Percentiles rank a stretch among this genome's conserved stretches.
phyloP scores from a whole-genome alignment of 2,113 vertebrate species.

The Perognathus longimembris region DNA sequence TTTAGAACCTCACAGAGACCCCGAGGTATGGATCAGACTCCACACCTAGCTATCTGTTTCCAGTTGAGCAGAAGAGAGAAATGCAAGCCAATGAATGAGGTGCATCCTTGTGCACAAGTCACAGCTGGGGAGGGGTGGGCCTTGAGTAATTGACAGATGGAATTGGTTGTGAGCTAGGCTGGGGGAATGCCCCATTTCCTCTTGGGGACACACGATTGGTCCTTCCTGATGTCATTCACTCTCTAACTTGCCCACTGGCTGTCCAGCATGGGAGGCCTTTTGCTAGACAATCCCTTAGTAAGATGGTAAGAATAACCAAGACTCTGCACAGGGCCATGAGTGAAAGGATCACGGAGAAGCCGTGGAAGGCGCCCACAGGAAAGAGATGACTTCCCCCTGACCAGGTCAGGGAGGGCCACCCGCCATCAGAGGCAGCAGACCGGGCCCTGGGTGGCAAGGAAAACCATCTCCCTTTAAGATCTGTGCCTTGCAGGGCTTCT shows the following conservation, averaged over 20 bases:
- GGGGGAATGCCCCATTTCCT: no score
- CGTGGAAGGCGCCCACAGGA: neutral
- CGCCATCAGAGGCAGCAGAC: neutral
- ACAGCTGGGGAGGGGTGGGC: neutral
- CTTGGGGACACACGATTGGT: no score
- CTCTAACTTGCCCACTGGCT: neutral
- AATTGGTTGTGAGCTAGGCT: neutral
- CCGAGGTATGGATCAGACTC: neutral
- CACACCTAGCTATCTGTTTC: neutral
- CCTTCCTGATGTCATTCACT: neutral
- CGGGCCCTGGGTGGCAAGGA: neutral
- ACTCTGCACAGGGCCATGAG: neutral
- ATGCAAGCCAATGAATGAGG: no score
- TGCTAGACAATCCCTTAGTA: neutral
- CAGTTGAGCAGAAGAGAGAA: neutral
- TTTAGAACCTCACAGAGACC: neutral
- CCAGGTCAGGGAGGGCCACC: neutral
- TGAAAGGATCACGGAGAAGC: neutral
- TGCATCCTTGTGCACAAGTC: neutral
- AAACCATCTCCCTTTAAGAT: neutral
- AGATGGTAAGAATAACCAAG: no score
- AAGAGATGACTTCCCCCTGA: accelerated
- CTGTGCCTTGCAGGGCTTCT: neutral
- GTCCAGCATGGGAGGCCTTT: neutral
- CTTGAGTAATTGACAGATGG: neutral